A percentile compares a stretch with the other conserved stretches of the same genome.
These are phyloP conservation scores for Adelphocoris suturalis DNA, from an alignment of 2,888 invertebrate species.

Conservation along the genomic window DNA sequence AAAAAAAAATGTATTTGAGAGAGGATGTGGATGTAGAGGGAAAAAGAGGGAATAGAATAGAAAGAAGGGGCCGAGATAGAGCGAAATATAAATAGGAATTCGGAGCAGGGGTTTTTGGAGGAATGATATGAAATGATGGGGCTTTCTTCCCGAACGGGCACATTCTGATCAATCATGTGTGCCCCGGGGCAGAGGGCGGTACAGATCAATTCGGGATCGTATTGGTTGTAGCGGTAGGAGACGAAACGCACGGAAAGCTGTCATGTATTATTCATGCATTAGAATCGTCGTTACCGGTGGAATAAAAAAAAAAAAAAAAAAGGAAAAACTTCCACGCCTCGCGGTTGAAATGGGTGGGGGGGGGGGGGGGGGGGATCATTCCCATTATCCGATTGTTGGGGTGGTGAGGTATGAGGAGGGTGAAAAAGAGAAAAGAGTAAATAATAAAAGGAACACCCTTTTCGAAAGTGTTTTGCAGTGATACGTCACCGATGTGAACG, in stretches of 20 bases:
- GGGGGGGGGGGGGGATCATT: not conserved
- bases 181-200: conserved; percentile 47
- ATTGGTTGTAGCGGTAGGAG: conserved; percentile 16
- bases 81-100: conserved; percentile 61
- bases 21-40: conserved; percentile 35
- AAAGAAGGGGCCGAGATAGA: conserved; percentile 14
- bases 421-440: too few species aligned
- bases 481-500: not conserved
- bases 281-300: conserved; percentile 58
- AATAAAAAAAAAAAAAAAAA: too few species aligned
- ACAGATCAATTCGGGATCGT: conserved; percentile 60
- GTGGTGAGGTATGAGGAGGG: not conserved
- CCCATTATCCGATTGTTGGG: not conserved
- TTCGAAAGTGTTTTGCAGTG: not conserved
- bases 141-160: conserved; percentile 50
- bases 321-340: not conserved
- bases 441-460: not conserved
- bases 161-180: conserved; percentile 56
- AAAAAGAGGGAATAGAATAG: not conserved
- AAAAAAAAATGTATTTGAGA: conserved; percentile 6
- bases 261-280: conserved; percentile 65
- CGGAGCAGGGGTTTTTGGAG: conserved; percentile 18
- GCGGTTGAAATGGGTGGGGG: not conserved
- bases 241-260: conserved; percentile 48
- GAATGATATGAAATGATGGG: conserved; percentile 63